Base-by-base conservation (phyloP, 64 coral and sea anemone species). In the Pachyseris speciosa region DNA sequence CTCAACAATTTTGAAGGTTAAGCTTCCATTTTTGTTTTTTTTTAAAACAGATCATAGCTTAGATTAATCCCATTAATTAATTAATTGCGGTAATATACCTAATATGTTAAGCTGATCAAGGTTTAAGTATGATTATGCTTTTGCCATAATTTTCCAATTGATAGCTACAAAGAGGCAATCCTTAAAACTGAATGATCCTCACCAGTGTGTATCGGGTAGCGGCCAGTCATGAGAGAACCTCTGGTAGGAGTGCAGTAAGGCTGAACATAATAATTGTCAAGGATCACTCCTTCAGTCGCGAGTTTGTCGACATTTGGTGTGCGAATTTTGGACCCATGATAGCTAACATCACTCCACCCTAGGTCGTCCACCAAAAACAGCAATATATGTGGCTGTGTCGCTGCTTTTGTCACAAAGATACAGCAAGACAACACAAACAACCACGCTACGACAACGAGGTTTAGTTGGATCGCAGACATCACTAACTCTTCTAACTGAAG, bases 271-370 rank as follows among this genome's bases (percentile, higher is more conserved):
- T 90, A 90, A 31, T 51, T 90, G 2, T 47, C 64, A 3, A 90
- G 53, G 2, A 66, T 79, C 1, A 90, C 74, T 15, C 87, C 87
- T 13, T 78, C 40, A 29, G 24, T 17, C 0, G 87, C 87, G 0
- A 90, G 60, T 25, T 34, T 78, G 51, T 90, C 87, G 24, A 90
- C 43, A 38, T 64, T 68, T 9, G 87, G 87, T 5, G 87, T 90
- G 2, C 52, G 38, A 25, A 78, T 74, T 72, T 72, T 57, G 12
- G 55, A 67, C 6, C 74, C 74, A 27, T 89, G 70, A 31, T 64
- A 89, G 2, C 87, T 72, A 2, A 89, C 72, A 67, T 89, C 87
- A 26, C 87, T 89, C 87, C 87, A 89, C 40, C 87, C 87, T 16
- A 89, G 57, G 67, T 89, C 87, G 37, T 89, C 87, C 0, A 64